These are phyloP conservation scores for Anthophora plumipes DNA, from an alignment of 2,888 invertebrate species.

Conservation along the genomic window DNA sequence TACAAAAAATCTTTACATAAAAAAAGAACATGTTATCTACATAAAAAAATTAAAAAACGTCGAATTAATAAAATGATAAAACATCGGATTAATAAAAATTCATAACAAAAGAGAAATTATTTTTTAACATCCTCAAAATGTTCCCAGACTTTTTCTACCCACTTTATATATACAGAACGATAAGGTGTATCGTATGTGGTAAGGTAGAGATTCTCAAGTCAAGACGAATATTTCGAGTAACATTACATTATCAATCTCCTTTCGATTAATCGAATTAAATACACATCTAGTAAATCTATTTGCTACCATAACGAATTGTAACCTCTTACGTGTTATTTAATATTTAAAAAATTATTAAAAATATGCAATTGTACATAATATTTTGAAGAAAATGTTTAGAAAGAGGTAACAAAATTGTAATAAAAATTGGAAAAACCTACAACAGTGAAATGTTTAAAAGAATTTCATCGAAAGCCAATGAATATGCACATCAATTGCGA, in stretches of 20 bases:
- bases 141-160: constrained; percentile 50
- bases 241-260: not conserved
- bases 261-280: not conserved
- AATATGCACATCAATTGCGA: no score
- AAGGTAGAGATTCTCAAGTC: constrained; percentile 15
- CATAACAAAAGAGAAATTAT: not conserved
- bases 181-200: constrained; percentile 48
- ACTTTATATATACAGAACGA: constrained; percentile 48
- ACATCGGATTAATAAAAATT: not conserved
- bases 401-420: no score
- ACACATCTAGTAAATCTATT: not conserved
- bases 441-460: no score
- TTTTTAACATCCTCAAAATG: not conserved
- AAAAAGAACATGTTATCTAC: not conserved
- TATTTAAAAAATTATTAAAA: no score
- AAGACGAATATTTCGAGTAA: constrained; percentile 19
- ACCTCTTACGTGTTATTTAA: no score
- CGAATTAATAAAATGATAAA: not conserved
- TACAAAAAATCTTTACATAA: constrained; percentile 43
- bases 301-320: no score
- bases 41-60: not conserved
- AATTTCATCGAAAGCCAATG: no score
- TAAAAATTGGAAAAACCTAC: no score
- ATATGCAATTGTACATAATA: no score
- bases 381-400: no score